Conservation (phyloP, 2,797 vertebrate genomes). For the Erithacus rubecula region DNA sequence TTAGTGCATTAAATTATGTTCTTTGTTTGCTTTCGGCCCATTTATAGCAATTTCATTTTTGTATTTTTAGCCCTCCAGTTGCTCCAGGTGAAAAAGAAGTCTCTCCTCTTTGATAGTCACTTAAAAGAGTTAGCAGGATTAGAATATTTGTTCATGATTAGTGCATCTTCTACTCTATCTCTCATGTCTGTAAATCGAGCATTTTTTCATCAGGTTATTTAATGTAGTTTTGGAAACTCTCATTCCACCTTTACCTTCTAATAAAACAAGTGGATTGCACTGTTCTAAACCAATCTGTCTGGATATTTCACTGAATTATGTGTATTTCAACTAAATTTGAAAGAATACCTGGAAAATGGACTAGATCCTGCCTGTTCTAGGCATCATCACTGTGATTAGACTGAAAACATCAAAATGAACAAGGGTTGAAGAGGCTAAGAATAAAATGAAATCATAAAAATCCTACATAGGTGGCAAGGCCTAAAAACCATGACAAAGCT, state of each 20-base stretch:
- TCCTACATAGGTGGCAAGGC: background rate
- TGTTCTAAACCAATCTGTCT: background rate
- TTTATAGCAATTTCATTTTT: background rate
- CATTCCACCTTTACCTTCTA: background rate
- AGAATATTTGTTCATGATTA: background rate
- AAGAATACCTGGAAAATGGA: background rate
- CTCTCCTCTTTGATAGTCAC: background rate
- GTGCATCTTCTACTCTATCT: background rate
- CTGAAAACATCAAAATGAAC: background rate
- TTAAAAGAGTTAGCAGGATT: background rate
- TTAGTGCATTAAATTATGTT: conserved; percentile 9
- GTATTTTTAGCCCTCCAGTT: background rate
- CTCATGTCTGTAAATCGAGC: background rate
- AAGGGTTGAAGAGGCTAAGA: background rate
- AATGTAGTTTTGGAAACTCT: background rate
- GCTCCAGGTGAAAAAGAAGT: background rate
- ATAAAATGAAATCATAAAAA: background rate
- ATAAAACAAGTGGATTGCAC: background rate
- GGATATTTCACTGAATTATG: background rate
- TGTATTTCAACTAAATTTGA: background rate
- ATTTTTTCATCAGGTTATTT: background rate
- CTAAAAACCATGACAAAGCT: background rate
- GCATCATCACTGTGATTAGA: background rate
- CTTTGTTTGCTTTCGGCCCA: conserved; percentile 29
- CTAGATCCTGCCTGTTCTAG: background rate